Conservation (phyloP, 2,888 invertebrate species). For the Eudemis profundana region DNA sequence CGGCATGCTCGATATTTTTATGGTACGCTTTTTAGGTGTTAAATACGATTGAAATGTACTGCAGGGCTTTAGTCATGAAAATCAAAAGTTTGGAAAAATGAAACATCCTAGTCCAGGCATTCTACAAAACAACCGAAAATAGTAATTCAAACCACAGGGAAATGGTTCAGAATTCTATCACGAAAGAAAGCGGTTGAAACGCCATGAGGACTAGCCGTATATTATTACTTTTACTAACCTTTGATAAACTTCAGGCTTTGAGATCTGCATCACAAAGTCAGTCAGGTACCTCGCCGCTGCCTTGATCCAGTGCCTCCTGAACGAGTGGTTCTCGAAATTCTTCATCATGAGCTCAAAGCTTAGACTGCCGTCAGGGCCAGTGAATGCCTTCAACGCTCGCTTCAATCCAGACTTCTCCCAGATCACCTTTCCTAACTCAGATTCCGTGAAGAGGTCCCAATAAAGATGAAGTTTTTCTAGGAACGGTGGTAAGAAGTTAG, state of each 20-base stretch:
- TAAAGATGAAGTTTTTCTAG: constrained; percentile 87
- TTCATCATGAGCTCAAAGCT: constrained; percentile 90
- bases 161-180: no score
- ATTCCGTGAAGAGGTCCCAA: constrained; percentile 92
- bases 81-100: no score
- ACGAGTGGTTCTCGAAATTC: constrained; percentile 92
- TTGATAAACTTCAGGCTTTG: constrained; percentile 91
- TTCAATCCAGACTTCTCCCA: constrained; percentile 91
- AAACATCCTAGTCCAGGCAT: no score
- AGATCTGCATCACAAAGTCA: constrained; percentile 89
- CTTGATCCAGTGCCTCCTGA: constrained; percentile 92
- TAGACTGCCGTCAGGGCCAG: constrained; percentile 88
- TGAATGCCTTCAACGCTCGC: constrained; percentile 88
- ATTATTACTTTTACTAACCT: constrained; percentile 76
- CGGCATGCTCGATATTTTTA: no score
- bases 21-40: no score
- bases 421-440: constrained; percentile 90
- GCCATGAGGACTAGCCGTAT: no score
- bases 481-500: constrained; percentile 89
- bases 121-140: no score
- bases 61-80: no score
- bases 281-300: constrained; percentile 90
- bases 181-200: no score
- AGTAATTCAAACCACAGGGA: no score
- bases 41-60: no score